phyloP scores from a whole-genome alignment of 2,888 invertebrate species.

The Tinea semifulvella region DNA sequence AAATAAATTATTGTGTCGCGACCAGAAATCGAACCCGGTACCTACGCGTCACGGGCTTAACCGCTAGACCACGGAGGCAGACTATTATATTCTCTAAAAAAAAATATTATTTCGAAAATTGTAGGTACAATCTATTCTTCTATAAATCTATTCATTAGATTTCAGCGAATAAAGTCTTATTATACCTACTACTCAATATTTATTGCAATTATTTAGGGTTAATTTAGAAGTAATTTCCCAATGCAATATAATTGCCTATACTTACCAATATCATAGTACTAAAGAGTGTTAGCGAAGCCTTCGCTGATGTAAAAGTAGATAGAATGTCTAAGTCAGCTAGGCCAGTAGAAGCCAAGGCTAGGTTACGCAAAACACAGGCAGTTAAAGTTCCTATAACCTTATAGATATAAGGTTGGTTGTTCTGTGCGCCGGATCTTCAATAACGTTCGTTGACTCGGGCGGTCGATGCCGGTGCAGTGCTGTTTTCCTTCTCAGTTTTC shows the following conservation, averaged over 20 bases:
- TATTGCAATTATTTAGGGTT: no score
- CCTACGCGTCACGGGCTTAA: no score
- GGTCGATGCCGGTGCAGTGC: slow-evolving; percentile 61
- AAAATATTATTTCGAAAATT: no score
- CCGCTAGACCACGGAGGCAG: no score
- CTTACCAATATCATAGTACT: slow-evolving; percentile 30
- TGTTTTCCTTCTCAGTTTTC: slow-evolving; percentile 66
- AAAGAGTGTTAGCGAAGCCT: slow-evolving; percentile 44
- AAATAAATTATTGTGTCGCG: no score
- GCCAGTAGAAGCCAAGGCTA: slow-evolving; percentile 66
- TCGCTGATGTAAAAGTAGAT: slow-evolving; percentile 64
- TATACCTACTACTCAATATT: no score
- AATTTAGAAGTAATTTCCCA: background rate
- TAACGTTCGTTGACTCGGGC: slow-evolving; percentile 66
- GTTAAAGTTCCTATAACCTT: background rate
- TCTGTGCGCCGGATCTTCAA: slow-evolving; percentile 31
- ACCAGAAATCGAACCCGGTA: no score
- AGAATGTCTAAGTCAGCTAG: slow-evolving; percentile 68
- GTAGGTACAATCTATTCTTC: no score
- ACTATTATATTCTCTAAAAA: no score
- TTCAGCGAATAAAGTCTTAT: no score
- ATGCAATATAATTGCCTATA: background rate
- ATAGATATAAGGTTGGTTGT: background rate
- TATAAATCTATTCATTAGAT: no score
- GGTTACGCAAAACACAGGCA: slow-evolving; percentile 43